phyloP scores from a whole-genome alignment of 2,888 invertebrate genomes.

The Baronia brevicornis region DNA sequence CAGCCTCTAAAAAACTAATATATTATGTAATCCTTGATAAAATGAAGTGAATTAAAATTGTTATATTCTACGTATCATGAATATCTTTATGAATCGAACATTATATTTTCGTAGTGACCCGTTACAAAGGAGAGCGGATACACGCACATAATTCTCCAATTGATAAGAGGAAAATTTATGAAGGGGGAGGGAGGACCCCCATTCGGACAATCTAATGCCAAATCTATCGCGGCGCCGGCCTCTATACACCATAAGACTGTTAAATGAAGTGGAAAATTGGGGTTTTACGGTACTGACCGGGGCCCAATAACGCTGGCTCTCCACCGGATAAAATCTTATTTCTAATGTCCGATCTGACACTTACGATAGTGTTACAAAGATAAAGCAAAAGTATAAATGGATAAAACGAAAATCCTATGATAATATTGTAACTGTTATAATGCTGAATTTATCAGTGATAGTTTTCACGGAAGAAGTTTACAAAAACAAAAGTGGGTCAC shows the following conservation, averaged over 20 bases:
- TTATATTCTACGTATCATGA: too few relatives aligned
- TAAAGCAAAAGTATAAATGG: slow-evolving; percentile 21
- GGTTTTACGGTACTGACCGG: slow-evolving; percentile 52
- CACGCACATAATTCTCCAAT: slow-evolving; percentile 23
- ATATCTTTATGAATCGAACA: not conserved
- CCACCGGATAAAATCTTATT: slow-evolving; percentile 14
- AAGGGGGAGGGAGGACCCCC: slow-evolving; percentile 36
- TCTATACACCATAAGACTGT: slow-evolving; percentile 59
- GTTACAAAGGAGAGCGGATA: slow-evolving; percentile 6
- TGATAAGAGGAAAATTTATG: slow-evolving; percentile 42
- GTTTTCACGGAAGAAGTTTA: too few relatives aligned
- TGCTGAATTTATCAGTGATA: not conserved
- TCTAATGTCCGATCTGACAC: slow-evolving; percentile 14
- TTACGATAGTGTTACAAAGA: slow-evolving; percentile 11
- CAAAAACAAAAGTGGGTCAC: too few relatives aligned
- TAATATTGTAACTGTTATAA: not conserved
- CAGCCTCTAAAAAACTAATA: too few relatives aligned
- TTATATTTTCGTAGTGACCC: slow-evolving; percentile 6
- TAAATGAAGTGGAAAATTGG: slow-evolving; percentile 70
- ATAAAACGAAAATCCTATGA: slow-evolving; percentile 8
- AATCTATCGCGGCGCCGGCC: slow-evolving; percentile 64
- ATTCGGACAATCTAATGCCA: slow-evolving; percentile 53
- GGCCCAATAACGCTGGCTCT: slow-evolving; percentile 29
- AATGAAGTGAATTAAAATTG: too few relatives aligned
- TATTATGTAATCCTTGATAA: too few relatives aligned